Evolutionary conservation across 2,113 vertebrate species (phyloP).

Genomic region (Macquaria ambigua): DNA sequence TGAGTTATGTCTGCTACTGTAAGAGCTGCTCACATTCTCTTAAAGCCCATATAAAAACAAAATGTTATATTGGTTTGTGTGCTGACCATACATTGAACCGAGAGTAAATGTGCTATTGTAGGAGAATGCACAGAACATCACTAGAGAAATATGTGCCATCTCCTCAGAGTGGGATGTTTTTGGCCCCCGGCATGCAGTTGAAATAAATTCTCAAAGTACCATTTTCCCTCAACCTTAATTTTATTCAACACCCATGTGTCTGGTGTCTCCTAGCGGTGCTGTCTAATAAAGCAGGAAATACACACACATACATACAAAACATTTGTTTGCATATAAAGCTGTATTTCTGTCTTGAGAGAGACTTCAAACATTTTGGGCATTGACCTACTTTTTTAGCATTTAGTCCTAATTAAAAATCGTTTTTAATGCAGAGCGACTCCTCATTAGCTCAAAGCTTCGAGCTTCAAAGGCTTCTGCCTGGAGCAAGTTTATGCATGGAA

Average conservation of each 20-base stretch:
- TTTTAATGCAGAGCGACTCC: slow-evolving; percentile 47
- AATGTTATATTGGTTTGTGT: background rate
- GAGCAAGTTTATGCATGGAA: slow-evolving; percentile 20
- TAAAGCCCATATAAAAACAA: background rate
- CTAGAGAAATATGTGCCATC: background rate
- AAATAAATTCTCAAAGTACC: background rate
- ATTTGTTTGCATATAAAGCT: slow-evolving; percentile 21
- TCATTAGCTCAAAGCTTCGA: slow-evolving; percentile 47
- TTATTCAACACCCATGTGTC: background rate
- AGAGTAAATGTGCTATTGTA: too few species aligned
- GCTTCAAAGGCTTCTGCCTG: slow-evolving; percentile 60
- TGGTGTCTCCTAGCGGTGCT: background rate
- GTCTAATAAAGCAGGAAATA: background rate
- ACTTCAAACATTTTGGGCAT: slow-evolving; percentile 31
- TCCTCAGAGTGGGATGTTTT: background rate
- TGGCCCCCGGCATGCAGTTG: background rate
- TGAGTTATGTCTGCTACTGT: background rate
- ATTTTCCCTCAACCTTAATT: background rate
- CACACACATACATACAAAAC: background rate
- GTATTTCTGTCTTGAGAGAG: background rate
- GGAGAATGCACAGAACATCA: background rate
- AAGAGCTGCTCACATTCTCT: background rate
- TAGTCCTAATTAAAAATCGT: slow-evolving; percentile 52
- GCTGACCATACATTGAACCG: background rate
- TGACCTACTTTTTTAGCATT: slow-evolving; percentile 57